These are phyloP conservation scores for Melanotaenia nigrans DNA, from an alignment of 2,797 vertebrate species.

Conservation along the genomic window DNA sequence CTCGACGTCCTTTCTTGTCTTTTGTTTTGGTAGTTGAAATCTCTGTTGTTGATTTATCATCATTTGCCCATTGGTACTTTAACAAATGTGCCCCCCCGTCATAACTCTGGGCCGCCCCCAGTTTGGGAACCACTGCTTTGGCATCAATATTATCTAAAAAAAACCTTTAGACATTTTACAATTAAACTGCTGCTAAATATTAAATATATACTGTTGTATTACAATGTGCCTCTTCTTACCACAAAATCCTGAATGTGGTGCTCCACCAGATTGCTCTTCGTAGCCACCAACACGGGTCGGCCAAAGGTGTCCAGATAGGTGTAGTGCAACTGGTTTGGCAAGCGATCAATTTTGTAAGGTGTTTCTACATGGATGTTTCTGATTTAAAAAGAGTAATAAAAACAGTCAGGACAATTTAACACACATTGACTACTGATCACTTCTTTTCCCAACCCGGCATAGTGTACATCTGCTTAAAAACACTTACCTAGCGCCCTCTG, in stretches of 20 bases:
- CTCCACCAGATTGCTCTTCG: slow-evolving; percentile 95
- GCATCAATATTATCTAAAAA: neutral
- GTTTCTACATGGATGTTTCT: slow-evolving; percentile 96
- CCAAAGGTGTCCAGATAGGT: slow-evolving; percentile 98
- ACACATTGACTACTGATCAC: neutral
- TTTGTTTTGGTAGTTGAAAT: too few relatives aligned
- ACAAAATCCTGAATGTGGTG: slow-evolving; percentile 98
- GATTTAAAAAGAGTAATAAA: neutral
- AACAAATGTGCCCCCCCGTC: too few relatives aligned
- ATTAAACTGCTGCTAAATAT: neutral
- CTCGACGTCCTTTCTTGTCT: too few relatives aligned
- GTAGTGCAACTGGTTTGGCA: slow-evolving; percentile 92
- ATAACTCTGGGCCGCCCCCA: too few relatives aligned
- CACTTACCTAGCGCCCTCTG: slow-evolving; percentile 96
- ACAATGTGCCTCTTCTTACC: slow-evolving; percentile 78
- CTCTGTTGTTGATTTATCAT: too few relatives aligned
- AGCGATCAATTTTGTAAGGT: slow-evolving; percentile 91
- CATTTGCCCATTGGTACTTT: neutral
- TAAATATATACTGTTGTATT: neutral
- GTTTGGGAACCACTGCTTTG: neutral
- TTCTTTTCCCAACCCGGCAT: too few relatives aligned
- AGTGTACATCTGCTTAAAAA: neutral
- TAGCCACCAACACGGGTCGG: slow-evolving; percentile 93
- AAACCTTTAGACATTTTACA: too few relatives aligned
- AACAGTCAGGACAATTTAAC: neutral